Percentiles rank a stretch among this genome's conserved stretches.
Conservation (phyloP, 2,797 vertebrate genomes). For the Melopsittacus undulatus region DNA sequence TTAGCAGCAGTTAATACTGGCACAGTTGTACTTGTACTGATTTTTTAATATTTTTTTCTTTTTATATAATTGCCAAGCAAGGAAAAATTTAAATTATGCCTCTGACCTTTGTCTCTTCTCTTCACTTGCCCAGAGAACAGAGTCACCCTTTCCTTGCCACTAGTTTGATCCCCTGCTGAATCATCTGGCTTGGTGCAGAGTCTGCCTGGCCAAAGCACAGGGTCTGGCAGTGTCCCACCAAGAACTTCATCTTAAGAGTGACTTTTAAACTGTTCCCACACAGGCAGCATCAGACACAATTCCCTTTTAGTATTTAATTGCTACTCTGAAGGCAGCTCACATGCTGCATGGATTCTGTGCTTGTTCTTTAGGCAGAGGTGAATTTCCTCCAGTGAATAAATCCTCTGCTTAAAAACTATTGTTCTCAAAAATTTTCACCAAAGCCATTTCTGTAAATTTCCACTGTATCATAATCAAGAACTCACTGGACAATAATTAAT, state of each 20-base stretch:
- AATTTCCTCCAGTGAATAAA: background rate
- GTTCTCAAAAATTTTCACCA: background rate
- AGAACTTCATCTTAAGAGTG: background rate
- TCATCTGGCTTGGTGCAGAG: background rate
- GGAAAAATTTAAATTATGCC: background rate
- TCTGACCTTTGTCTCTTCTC: background rate
- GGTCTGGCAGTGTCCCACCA: background rate
- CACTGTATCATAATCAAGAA: conserved; percentile 21
- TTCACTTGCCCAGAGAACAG: background rate
- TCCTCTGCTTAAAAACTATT: background rate
- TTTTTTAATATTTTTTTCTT: background rate
- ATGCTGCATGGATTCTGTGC: background rate
- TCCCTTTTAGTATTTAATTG: background rate
- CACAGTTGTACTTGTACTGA: background rate
- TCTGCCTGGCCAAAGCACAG: background rate
- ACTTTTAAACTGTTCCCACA: background rate
- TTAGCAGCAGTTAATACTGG: background rate
- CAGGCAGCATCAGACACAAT: background rate
- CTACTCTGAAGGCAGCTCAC: background rate
- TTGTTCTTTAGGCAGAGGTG: background rate
- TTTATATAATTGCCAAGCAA: background rate
- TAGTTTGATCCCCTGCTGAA: background rate
- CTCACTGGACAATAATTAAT: conserved; percentile 36
- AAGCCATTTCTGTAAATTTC: conserved; percentile 23
- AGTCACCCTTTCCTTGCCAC: background rate